These are phyloP conservation scores for Willowsia nigromaculata DNA, from an alignment of 2,888 invertebrate species.

Conservation along the genomic window DNA sequence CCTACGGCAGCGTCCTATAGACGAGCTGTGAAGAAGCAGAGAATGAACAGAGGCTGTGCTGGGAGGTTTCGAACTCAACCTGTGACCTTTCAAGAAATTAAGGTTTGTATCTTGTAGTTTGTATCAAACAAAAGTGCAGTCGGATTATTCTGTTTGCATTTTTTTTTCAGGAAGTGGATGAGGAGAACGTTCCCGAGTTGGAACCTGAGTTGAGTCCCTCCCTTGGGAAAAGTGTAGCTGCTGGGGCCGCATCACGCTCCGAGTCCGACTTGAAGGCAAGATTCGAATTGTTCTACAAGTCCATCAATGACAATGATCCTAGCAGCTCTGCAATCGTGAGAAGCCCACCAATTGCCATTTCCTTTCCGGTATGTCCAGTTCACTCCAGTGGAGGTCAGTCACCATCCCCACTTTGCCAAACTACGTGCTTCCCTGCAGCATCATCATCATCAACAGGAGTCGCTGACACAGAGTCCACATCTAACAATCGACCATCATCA, in stretches of 20 bases:
- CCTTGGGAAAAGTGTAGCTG: constrained; percentile 48
- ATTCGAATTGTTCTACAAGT: constrained; percentile 83
- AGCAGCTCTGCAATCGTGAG: not conserved
- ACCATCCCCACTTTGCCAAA: constrained; percentile 56
- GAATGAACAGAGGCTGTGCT: constrained; percentile 81
- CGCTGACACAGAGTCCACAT: not conserved
- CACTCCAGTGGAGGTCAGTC: constrained; percentile 41
- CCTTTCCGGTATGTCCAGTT: constrained; percentile 66
- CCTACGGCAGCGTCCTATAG: constrained; percentile 79
- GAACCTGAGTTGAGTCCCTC: constrained; percentile 78
- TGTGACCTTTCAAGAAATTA: constrained; percentile 89
- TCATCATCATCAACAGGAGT: not conserved
- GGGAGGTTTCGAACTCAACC: constrained; percentile 83
- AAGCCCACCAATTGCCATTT: constrained; percentile 66
- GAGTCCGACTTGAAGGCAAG: constrained; percentile 83
- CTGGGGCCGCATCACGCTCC: constrained; percentile 80
- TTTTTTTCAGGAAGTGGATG: constrained; percentile 85
- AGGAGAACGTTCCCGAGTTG: constrained; percentile 82
- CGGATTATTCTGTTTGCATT: not conserved
- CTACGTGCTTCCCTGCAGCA: constrained; percentile 60
- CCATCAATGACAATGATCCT: constrained; percentile 66
- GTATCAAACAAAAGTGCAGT: too few species aligned
- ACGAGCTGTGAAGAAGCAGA: constrained; percentile 83
- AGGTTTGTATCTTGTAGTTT: constrained; percentile 81
- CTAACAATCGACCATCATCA: not conserved